Percentiles rank a stretch among this genome's conserved stretches.
These are phyloP conservation scores for Paraescarpia echinospica DNA, from an alignment of 1,140 invertebrate species.

Conservation along the genomic window DNA sequence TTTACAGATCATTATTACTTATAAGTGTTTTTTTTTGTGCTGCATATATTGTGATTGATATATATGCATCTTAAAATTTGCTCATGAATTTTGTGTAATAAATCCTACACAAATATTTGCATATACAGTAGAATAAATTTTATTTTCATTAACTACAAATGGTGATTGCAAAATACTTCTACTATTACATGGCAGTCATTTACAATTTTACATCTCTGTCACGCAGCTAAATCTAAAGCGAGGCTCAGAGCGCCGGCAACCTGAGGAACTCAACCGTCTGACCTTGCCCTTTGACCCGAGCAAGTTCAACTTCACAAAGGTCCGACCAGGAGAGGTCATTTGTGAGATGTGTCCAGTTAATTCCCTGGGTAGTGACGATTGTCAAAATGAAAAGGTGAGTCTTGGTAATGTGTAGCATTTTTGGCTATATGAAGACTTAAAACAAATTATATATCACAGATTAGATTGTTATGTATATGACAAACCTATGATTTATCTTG, in stretches of 20 bases:
- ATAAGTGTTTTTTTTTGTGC: too few relatives aligned
- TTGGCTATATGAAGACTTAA: too few relatives aligned
- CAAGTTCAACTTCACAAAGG: constrained; percentile 72
- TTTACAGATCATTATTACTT: neutral
- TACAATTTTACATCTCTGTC: constrained; percentile 33
- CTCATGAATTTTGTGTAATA: too few relatives aligned
- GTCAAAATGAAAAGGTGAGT: constrained; percentile 1
- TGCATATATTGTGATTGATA: neutral
- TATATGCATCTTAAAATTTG: too few relatives aligned
- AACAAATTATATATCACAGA: too few relatives aligned
- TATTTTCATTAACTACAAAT: neutral
- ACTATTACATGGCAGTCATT: constrained; percentile 8
- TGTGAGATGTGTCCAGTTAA: constrained; percentile 40
- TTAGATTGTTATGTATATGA: too few relatives aligned
- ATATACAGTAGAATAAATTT: neutral
- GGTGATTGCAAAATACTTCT: neutral
- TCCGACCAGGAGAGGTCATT: constrained; percentile 64
- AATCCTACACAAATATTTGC: too few relatives aligned
- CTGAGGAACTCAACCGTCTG: constrained; percentile 65
- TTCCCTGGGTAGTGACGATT: constrained; percentile 15
- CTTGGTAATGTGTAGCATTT: constrained; percentile 17
- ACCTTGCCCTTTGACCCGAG: constrained; percentile 65
- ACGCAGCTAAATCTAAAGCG: constrained; percentile 70
- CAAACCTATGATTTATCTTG: neutral
- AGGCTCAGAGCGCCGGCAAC: constrained; percentile 63